Conservation (phyloP, 1,140 invertebrate genomes). For the Microplitis mediator region DNA sequence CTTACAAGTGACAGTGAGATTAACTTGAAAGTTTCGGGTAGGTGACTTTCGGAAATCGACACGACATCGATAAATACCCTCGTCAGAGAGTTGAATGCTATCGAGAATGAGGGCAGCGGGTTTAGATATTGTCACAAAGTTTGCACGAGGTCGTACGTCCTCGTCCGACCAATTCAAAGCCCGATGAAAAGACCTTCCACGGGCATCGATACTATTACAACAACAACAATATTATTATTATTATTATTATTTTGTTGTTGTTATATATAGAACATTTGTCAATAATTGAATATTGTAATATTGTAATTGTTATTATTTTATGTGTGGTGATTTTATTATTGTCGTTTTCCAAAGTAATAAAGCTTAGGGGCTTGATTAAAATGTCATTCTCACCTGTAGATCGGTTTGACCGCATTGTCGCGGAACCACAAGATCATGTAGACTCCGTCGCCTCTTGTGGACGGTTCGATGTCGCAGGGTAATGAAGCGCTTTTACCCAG, state of each 20-base stretch:
- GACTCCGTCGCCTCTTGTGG: conserved; percentile 78
- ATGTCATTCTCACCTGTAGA: conserved; percentile 76
- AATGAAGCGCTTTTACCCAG: conserved; percentile 77
- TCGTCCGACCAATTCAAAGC: conserved; percentile 81
- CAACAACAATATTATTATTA: not conserved
- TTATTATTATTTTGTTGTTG: not conserved
- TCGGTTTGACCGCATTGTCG: conserved; percentile 79
- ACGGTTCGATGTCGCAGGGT: conserved; percentile 83
- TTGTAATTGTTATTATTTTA: not conserved
- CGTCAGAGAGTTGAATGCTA: conserved; percentile 80
- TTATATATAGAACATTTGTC: not conserved
- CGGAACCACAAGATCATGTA: conserved; percentile 92
- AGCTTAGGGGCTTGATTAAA: not conserved
- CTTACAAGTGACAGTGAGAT: conserved; percentile 90
- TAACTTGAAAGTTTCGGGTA: conserved; percentile 87
- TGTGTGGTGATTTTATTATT: too few relatives aligned
- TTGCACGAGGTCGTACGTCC: conserved; percentile 78
- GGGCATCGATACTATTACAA: conserved; percentile 75
- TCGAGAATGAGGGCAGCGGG: conserved; percentile 82
- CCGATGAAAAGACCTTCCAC: conserved; percentile 76
- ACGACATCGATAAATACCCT: conserved; percentile 84
- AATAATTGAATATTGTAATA: too few relatives aligned
- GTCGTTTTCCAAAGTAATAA: not conserved
- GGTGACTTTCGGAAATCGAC: conserved; percentile 91
- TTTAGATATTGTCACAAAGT: conserved; percentile 74